A percentile compares a stretch with the other conserved stretches of the same genome.
Evolutionary conservation across 2,113 vertebrate genomes (phyloP).

Genomic region (Oceanodroma tethys): DNA sequence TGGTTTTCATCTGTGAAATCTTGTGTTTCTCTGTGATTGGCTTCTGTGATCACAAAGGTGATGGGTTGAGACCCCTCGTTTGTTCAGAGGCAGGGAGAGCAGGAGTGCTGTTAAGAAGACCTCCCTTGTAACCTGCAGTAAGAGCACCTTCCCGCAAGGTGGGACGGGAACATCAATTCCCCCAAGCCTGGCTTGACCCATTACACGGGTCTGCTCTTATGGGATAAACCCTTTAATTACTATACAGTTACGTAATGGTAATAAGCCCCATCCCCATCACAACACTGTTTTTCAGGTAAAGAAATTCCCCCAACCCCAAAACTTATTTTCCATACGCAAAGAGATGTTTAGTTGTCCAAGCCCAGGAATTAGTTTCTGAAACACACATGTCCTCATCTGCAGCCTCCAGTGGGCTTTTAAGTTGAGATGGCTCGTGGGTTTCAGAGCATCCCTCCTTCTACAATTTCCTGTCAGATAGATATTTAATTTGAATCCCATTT

Average conservation of each 20-base stretch:
- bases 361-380: neutral
- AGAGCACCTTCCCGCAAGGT: neutral
- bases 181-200: neutral
- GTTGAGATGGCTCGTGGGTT: neutral
- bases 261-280: neutral
- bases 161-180: fast-evolving
- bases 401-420: neutral
- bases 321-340: neutral
- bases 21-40: neutral
- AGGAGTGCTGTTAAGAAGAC: neutral
- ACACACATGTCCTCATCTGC: neutral
- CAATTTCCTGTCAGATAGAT: neutral
- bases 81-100: neutral
- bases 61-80: neutral
- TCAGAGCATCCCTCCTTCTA: neutral
- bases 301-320: neutral
- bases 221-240: neutral
- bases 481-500: neutral
- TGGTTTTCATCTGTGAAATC: neutral
- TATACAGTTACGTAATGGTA: neutral
- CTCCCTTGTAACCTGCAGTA: neutral
- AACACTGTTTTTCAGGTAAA: neutral
- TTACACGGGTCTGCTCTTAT: neutral
- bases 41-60: neutral
- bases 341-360: neutral